Evolutionary conservation across 2,888 invertebrate genomes (phyloP).

Genomic region (Phytoseiulus persimilis): DNA sequence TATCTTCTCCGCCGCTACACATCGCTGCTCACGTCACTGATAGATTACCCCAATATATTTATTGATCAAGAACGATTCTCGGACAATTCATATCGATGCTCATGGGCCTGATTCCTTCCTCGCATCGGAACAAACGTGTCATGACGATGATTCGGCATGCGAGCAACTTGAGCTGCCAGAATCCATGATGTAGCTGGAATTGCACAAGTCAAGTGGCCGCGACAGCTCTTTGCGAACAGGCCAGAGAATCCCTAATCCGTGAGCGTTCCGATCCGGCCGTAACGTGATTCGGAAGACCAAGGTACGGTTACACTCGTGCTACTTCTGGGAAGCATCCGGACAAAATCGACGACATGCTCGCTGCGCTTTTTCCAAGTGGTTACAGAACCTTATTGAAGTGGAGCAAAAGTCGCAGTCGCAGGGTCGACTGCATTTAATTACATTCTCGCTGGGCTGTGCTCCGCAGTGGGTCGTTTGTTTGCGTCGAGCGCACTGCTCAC

Average conservation of each 20-base stretch:
- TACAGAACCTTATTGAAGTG: background rate
- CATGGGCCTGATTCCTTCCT: background rate
- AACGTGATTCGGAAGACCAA: background rate
- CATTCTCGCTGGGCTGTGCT: background rate
- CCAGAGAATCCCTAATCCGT: too few species aligned
- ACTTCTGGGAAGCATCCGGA: too few species aligned
- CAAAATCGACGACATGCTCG: background rate
- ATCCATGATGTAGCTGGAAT: too few species aligned
- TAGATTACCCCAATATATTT: background rate
- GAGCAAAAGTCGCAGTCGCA: background rate
- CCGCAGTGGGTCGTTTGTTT: background rate
- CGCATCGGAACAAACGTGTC: background rate
- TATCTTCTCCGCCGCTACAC: background rate
- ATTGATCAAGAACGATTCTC: background rate
- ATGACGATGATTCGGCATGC: too few species aligned
- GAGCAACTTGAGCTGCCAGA: too few species aligned
- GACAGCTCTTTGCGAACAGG: too few species aligned
- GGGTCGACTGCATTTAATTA: background rate
- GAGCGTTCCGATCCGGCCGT: too few species aligned
- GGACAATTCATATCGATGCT: background rate
- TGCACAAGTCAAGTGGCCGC: too few species aligned
- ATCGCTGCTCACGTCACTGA: background rate
- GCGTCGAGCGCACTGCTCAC: background rate
- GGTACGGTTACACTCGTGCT: background rate
- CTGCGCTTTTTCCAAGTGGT: background rate